Base-by-base conservation (phyloP, 2,113 vertebrate genomes). In the Pseudopodoces humilis region DNA sequence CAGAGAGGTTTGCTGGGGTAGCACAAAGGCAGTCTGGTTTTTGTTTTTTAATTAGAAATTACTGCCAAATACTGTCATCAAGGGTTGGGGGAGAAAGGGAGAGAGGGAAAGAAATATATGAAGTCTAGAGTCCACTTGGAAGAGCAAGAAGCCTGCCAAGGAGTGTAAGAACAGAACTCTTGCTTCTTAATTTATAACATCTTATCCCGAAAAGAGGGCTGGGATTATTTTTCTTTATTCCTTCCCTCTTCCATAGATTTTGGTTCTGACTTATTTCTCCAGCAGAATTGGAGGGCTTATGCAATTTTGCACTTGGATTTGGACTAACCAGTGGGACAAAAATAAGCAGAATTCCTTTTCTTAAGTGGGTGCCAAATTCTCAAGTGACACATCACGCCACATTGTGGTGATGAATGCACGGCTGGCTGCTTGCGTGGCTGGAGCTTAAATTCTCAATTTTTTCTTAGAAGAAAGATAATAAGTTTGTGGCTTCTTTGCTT, bases 311-410 rank as follows among this genome's bases (percentile, higher is more conserved):
- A 90, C 64, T 90, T 74, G 75, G 63, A 93, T 96, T 97, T 91
- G 88, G 75, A 78, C 69, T 87, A 59, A 74, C 30, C 83, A 83
- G 85, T 92, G 95, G 93, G 96, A 95, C 46, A 81, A 93, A 92
- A 95, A 89, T 79, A 96, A 95, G 94, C 90, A 96, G 85, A 95
- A 98, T 97, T 95, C 94, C 84, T 96, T 94, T 83, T 94, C 93
- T 86, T 68, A 95, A 92, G 83, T 46, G 46, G 35, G 90, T 3
- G 64, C 93, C 93, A 96, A 78, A 81, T 92, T 92, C 94, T 88
- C 79, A 77, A 81, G 90, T 91, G 89, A 96, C 86, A 86, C 86
- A 95, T 94, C 81, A 52, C 20, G 67, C 92, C 86, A 91, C 4
- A 4, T 86, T 74, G 30, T 30, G 47, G 68, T 93, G 84, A 82